Percentiles rank a stretch among this genome's conserved stretches.
Evolutionary conservation across 2,888 invertebrate species (phyloP).

Genomic region (Diabrotica balteata): DNA sequence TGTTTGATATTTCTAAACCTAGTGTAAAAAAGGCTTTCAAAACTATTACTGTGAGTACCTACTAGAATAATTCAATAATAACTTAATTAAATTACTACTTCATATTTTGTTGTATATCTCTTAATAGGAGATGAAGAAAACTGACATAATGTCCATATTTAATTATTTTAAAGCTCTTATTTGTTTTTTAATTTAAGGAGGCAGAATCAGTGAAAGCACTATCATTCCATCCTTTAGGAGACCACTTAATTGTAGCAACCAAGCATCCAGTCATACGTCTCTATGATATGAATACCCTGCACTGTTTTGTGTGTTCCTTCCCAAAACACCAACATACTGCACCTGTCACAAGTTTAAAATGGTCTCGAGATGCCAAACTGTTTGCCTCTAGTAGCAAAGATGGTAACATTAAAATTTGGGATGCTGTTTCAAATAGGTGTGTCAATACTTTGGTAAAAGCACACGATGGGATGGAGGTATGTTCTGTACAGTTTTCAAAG

Average conservation of each 20-base stretch:
- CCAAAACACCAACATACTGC: slow-evolving; percentile 85
- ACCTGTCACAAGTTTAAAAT: slow-evolving; percentile 60
- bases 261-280: slow-evolving; percentile 88
- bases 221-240: slow-evolving; percentile 95
- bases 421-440: slow-evolving; percentile 92
- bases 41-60: slow-evolving; percentile 77
- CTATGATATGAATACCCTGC: slow-evolving; percentile 94
- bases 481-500: slow-evolving; percentile 90
- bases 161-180: neutral
- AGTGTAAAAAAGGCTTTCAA: slow-evolving; percentile 98
- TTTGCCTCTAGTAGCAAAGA: slow-evolving; percentile 91
- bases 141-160: too few relatives aligned
- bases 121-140: too few relatives aligned
- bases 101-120: too few relatives aligned
- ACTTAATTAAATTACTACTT: too few relatives aligned
- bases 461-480: slow-evolving; percentile 93
- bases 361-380: slow-evolving; percentile 73
- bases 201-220: slow-evolving; percentile 89
- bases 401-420: slow-evolving; percentile 96
- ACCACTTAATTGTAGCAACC: slow-evolving; percentile 92
- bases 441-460: slow-evolving; percentile 93
- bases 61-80: neutral
- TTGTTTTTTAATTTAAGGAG: slow-evolving; percentile 68
- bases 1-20: slow-evolving; percentile 98
- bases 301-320: slow-evolving; percentile 93